Base-by-base conservation (phyloP, 2,888 invertebrate species). In the Trissolcus japonicus region DNA sequence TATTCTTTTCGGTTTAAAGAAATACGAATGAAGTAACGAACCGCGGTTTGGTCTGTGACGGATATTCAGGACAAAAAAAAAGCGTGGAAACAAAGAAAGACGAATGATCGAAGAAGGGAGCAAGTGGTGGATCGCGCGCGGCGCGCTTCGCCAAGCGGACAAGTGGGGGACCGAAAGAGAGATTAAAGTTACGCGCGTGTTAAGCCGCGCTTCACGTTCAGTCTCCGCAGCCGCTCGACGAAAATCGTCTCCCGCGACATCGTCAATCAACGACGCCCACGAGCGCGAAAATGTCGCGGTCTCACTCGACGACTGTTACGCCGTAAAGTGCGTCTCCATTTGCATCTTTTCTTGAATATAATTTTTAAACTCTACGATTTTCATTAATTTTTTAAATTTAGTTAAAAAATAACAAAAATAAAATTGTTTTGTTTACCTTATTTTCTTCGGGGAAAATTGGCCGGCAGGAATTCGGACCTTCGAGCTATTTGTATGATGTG, bases 91-190 rank as follows among this genome's bases (percentile, higher is more conserved):
- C 71, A 71, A 66, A 76, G 69, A 61, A 69, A 60, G 68, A 65
- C 63, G 65, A 76, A 57, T 72, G 68, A 77, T 72, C 76, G 67
- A 77, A 68, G 77, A 77, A 72, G 77, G 73, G 77, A 68, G 73
- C 73, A 77, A 77, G 73, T 73, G 68, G 2, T 19, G 51, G 63
- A 77, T 72, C 62, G 76, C 25, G 25, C 25, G 25, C 53, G 68
- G 68, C 60, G 77, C 73, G 73, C 77, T 77, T 77, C 77, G 73
- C 62, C 68, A 21, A 72, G 68, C 77, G 56, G 68, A 77, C 56
- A 77, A 79, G 84, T 82, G 82, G 83, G 84, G 84, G 82, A 82
- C 82, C 81, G 81, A 80, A 85, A 35, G 35, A 35, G 35, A 83
- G 84, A 85, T 84, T 83, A 84, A 80, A 81, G 80, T 82, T 77